Evolutionary conservation across 92 coral and sea anemone genomes (phyloP), one percentile per base, ranked within the genome.

Genomic region (Palythoa grandis): DNA sequence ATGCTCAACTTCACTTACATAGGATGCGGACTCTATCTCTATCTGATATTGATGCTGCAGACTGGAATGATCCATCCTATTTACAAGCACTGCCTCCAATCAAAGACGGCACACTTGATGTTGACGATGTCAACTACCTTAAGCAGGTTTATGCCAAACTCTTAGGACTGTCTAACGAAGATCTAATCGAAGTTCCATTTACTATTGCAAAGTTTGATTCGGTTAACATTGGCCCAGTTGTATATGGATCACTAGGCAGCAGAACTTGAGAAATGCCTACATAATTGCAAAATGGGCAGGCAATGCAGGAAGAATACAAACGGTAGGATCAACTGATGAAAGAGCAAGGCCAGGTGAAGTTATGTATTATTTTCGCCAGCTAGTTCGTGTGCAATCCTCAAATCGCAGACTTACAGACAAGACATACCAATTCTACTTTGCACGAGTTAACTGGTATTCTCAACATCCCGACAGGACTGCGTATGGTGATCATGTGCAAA

Each of bases 281-380:
- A 76, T 90, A 17, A 78, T 90, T 53, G 93, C 90, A 22, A 90
- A 86, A 52, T 90, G 93, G 90, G 90, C 90, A 65, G 90, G 90
- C 5, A 52, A 25, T 65, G 56, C 19, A 38, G 89, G 89, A 43
- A 24, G 70, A 47, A 48, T 86, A 3, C 39, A 24, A 6, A 25
- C 9, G n/a, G n/a, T n/a, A 70, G 48, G 52, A 37, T 22, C 39
- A 7, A 14, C 56, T 76, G 67, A 16, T 40, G 47, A 40, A 40
- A 40, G 47, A 11, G 17, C 48, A 65, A 66, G 89, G 69, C 84
- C 85, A n/a, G 89, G 89, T 17, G 85, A 77, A 68, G 85, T 86
- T 19, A 10, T 25, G 24, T 65, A 65, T 65, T 65, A 19, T 20
- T 65, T 65, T 16, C 70, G 70, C 23, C 70, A 65, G 24, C 70